A percentile compares a stretch with the other conserved stretches of the same genome.
These are phyloP conservation scores for Prolemur simus DNA, from an alignment of 2,113 vertebrate genomes.

Conservation along the genomic window DNA sequence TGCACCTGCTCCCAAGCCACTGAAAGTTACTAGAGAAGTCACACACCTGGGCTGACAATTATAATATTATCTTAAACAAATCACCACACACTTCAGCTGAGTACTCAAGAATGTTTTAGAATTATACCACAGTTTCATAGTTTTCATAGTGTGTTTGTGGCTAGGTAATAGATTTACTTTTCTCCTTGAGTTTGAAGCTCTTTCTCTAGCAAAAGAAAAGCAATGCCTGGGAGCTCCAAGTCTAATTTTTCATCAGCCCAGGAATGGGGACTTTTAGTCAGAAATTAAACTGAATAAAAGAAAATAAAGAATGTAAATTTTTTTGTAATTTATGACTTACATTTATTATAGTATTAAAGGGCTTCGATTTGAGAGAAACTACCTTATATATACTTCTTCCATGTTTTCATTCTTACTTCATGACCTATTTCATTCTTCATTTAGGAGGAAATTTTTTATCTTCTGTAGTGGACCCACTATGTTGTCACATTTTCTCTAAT, in stretches of 20 bases:
- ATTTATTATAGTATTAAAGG: neutral
- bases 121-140: neutral
- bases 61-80: neutral
- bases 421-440: neutral
- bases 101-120: neutral
- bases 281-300: slow-evolving; percentile 12
- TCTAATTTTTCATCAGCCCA: neutral
- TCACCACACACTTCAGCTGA: neutral
- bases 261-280: neutral
- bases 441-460: neutral
- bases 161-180: neutral
- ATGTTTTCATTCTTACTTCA: neutral
- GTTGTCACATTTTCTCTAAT: neutral
- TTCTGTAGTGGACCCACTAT: neutral
- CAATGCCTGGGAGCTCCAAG: neutral
- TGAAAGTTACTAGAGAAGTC: neutral
- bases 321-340: neutral
- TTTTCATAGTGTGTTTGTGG: neutral
- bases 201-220: neutral
- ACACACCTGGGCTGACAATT: neutral
- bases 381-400: neutral
- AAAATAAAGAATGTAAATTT: neutral
- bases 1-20: neutral
- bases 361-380: neutral
- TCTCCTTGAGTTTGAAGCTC: neutral